Base-by-base conservation (phyloP, 2,113 vertebrate species). In the Pseudorhombus dupliciocellatus region DNA sequence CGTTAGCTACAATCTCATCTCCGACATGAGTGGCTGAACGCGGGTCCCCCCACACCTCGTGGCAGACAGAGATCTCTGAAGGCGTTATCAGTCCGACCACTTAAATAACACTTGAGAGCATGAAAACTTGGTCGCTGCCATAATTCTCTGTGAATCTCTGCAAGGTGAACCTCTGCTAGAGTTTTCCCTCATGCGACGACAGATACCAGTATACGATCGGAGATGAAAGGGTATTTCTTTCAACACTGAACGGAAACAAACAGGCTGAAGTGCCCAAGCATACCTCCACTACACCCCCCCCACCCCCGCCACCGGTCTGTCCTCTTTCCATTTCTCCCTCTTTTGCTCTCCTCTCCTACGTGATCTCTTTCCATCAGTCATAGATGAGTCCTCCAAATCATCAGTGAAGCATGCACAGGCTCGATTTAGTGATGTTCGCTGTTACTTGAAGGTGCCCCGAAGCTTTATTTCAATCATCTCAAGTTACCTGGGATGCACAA, bases 211-310 rank as follows among this genome's bases (percentile, higher is more conserved):
- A 85, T 77, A 77, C 70, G 67, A 73, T 80, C 1, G 3, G 50
- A 92, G 80, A 90, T 90, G 64, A 90, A 90, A 88, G 83, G 84
- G 83, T 84, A 73, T 73, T 73, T 37, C 80, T 88, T 81, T 88
- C 84, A 82, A 76, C 82, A 34, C 77, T 61, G 58, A 85, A 84
- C 70, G 78, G 86, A 91, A 91, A 88, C 83, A 90, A 90, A 92
- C 86, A 81, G 59, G 59, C 73, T 55, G 51, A 68, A 66, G 75
- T 78, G 83, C 61, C 63, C 34, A 56, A 75, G 71, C 51, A 4
- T 71, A 68, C 50, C 67, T 83, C 22, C 26, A 40, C 60, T 77
- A 71, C 68, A 65, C 58, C 79, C 37, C 53, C n/a, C n/a, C n/a
- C n/a, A n/a, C n/a, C n/a, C n/a, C n/a, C n/a, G n/a, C n/a, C n/a